Evolutionary conservation across 2,888 invertebrate genomes (phyloP).

Genomic region (Periphyllus acericola): DNA sequence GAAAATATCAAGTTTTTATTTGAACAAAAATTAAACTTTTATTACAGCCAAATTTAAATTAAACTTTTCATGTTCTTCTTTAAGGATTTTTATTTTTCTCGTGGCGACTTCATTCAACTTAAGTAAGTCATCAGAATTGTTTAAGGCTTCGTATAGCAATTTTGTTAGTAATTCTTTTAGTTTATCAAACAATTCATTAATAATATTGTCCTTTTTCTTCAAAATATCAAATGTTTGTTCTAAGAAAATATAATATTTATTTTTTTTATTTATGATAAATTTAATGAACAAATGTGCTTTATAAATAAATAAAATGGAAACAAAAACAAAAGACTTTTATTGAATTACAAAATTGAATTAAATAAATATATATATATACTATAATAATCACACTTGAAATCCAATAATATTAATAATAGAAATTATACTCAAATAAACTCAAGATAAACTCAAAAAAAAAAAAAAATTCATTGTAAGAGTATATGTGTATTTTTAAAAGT

Average conservation of each 20-base stretch:
- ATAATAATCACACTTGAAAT: too few relatives aligned
- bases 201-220: slow-evolving; percentile 23
- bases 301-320: too few relatives aligned
- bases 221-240: slow-evolving; percentile 18
- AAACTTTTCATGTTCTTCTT: background rate
- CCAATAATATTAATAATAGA: too few relatives aligned
- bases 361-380: too few relatives aligned
- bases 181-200: background rate
- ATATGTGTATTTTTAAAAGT: too few relatives aligned
- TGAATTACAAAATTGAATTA: too few relatives aligned
- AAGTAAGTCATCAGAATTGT: background rate
- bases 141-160: background rate
- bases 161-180: slow-evolving; percentile 2
- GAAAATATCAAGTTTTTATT: background rate
- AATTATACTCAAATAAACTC: too few relatives aligned
- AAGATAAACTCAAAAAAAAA: too few relatives aligned
- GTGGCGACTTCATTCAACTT: slow-evolving; percentile 5
- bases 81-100: background rate
- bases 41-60: slow-evolving; percentile 13
- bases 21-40: background rate
- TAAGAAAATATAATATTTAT: background rate
- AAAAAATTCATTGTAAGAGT: too few relatives aligned
- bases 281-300: too few relatives aligned
- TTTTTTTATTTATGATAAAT: too few relatives aligned
- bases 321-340: too few relatives aligned